Percentiles rank a stretch among this genome's conserved stretches.
These are phyloP conservation scores for Leptinotarsa haldemani DNA, from an alignment of 2,888 invertebrate species.

Conservation along the genomic window DNA sequence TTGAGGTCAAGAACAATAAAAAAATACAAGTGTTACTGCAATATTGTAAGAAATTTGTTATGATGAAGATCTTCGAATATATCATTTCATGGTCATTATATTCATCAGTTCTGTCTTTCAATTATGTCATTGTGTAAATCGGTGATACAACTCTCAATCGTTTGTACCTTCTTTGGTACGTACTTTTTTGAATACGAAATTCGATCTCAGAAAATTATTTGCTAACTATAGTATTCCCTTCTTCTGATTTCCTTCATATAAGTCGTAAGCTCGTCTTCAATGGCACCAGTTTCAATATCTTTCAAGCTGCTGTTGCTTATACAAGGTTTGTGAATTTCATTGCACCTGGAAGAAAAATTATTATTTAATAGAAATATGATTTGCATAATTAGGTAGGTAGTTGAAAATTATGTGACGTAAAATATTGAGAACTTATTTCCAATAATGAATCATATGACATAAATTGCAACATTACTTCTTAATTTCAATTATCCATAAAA, in stretches of 20 bases:
- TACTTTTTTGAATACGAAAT: not conserved
- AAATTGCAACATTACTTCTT: too few relatives aligned
- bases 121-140: not conserved
- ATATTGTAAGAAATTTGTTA: too few relatives aligned
- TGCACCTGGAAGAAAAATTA: conserved; percentile 53
- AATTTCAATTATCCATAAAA: too few relatives aligned
- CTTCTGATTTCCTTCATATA: conserved; percentile 59
- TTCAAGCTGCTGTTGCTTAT: conserved; percentile 66
- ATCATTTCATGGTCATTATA: not conserved
- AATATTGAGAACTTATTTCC: too few relatives aligned
- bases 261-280: conserved; percentile 66
- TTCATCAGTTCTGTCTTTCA: not conserved
- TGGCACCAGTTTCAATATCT: conserved; percentile 63
- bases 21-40: too few relatives aligned
- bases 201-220: conserved; percentile 3
- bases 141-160: not conserved
- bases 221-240: conserved; percentile 46
- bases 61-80: not conserved
- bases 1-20: too few relatives aligned
- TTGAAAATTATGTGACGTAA: too few relatives aligned
- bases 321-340: conserved; percentile 43
- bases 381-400: too few relatives aligned
- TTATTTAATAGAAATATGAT: not conserved
- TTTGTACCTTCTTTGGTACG: not conserved
- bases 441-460: too few relatives aligned